Evolutionary conservation across 2,113 vertebrate genomes (phyloP).

Genomic region (Arenaria interpres): DNA sequence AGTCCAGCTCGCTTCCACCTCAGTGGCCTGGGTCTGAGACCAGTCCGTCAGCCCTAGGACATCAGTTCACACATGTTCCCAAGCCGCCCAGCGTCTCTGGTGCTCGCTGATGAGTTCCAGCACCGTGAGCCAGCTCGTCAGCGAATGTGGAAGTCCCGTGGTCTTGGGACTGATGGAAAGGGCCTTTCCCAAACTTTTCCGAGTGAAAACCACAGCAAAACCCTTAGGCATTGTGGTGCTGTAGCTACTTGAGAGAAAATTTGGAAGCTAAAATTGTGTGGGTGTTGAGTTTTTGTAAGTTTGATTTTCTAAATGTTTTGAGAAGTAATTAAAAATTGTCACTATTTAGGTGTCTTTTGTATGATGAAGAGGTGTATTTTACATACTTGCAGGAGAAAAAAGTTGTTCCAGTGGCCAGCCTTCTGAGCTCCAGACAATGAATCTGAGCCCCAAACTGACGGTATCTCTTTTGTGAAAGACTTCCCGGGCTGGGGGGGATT

Average conservation of each 20-base stretch:
- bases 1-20: neutral
- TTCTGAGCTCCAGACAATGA: neutral
- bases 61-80: neutral
- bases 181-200: neutral
- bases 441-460: neutral
- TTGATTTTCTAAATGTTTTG: neutral
- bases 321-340: neutral
- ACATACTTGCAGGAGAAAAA: neutral
- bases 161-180: neutral
- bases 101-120: neutral
- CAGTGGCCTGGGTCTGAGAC: neutral
- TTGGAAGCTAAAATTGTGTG: neutral
- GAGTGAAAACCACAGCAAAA: neutral
- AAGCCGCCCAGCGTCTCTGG: neutral
- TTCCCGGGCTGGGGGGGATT: neutral
- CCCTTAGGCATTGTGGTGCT: neutral
- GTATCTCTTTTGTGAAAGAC: neutral
- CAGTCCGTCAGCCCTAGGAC: neutral
- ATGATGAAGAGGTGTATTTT: neutral
- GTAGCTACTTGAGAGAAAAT: neutral
- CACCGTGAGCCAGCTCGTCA: fast-evolving
- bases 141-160: neutral
- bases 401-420: neutral
- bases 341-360: neutral
- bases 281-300: neutral